These are phyloP conservation scores for Pogonophryne albipinna DNA, from an alignment of 2,797 vertebrate species.

Conservation along the genomic window DNA sequence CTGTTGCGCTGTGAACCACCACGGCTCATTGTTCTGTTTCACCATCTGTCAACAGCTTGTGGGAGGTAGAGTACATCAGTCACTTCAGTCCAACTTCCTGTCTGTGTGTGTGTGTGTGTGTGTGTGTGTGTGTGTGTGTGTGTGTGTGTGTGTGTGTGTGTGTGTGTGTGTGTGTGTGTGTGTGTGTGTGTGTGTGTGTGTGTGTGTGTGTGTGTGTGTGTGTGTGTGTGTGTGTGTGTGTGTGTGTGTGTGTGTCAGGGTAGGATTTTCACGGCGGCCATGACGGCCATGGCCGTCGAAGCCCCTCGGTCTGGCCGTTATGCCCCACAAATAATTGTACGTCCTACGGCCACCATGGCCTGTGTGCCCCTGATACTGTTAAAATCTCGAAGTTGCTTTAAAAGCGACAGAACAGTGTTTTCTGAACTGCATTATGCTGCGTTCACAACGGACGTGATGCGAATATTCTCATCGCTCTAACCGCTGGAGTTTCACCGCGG, in stretches of 20 bases:
- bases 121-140: constrained; percentile 2
- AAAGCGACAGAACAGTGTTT: no score
- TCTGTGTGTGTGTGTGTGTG: constrained; percentile 1
- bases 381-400: no score
- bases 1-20: neutral
- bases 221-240: constrained; percentile 21
- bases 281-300: no score
- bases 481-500: no score
- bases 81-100: constrained; percentile 17
- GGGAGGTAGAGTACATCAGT: constrained; percentile 16
- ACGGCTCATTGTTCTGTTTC: constrained; percentile 1
- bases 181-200: constrained; percentile 21
- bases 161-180: constrained; percentile 3
- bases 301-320: no score
- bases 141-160: constrained; percentile 13
- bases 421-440: no score
- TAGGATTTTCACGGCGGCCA: no score
- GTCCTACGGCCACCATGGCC: no score
- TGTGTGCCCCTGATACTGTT: no score
- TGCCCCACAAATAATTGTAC: no score
- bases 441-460: no score
- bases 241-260: constrained; percentile 23
- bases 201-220: constrained; percentile 21
- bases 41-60: constrained; percentile 31
- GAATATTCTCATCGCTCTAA: no score